Evolutionary conservation across 2,797 vertebrate species (phyloP).

Genomic region (Sphaeramia orbicularis): DNA sequence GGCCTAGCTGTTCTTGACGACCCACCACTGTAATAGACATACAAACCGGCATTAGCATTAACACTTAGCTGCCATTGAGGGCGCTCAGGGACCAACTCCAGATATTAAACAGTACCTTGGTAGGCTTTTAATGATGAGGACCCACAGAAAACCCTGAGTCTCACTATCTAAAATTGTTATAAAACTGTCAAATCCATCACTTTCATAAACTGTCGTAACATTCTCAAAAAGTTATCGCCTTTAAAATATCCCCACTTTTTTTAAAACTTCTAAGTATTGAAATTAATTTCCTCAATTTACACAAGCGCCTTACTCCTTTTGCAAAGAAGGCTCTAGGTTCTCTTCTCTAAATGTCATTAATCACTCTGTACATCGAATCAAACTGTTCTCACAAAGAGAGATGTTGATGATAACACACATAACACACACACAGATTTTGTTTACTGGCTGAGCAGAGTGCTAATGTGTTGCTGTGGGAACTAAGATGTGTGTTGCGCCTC

Average conservation of each 20-base stretch:
- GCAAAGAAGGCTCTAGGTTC: neutral
- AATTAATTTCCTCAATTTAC: neutral
- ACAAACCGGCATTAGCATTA: too few species aligned
- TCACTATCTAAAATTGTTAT: neutral
- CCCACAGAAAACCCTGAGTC: too few species aligned
- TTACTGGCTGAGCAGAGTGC: slow-evolving; percentile 42
- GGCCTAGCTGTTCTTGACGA: too few species aligned
- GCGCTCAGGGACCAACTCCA: too few species aligned
- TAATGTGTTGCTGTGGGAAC: slow-evolving; percentile 75
- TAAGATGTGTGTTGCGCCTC: slow-evolving; percentile 35
- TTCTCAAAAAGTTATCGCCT: neutral
- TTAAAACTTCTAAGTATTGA: neutral
- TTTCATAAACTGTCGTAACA: neutral
- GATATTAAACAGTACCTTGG: too few species aligned
- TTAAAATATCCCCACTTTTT: neutral
- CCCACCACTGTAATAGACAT: too few species aligned
- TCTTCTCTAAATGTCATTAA: neutral
- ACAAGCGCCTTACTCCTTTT: neutral
- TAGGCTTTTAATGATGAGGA: too few species aligned
- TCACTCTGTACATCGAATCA: neutral
- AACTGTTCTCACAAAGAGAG: slow-evolving; percentile 8
- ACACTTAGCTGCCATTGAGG: too few species aligned
- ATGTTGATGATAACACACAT: neutral
- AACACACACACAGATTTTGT: slow-evolving; percentile 22
- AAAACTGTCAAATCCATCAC: neutral